A percentile compares a stretch with the other conserved stretches of the same genome.
Conservation (phyloP, 2,888 invertebrate species). For the Mycalesis mineus region DNA sequence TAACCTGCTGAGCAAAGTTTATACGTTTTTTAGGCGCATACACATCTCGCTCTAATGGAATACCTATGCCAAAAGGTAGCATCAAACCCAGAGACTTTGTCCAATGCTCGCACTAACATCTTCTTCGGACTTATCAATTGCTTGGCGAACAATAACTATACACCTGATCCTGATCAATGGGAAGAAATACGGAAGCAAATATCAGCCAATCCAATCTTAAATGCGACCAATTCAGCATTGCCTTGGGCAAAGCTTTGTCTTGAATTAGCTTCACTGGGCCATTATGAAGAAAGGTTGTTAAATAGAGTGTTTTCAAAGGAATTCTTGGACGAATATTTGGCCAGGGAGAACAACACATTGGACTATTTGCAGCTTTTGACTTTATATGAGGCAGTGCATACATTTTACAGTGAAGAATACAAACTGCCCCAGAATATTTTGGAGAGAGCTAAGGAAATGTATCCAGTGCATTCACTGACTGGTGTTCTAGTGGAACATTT, state of each 20-base stretch:
- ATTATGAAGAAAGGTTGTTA: conserved; percentile 76
- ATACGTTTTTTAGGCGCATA: conserved; percentile 70
- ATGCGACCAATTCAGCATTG: conserved; percentile 53
- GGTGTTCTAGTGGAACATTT: conserved; percentile 69
- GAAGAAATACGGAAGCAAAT: conserved; percentile 61
- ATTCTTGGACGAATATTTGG: conserved; percentile 60
- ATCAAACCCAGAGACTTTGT: conserved; percentile 54
- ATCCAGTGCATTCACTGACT: conserved; percentile 48
- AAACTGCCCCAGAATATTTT: conserved; percentile 58
- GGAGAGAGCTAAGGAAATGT: conserved; percentile 48
- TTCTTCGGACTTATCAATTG: conserved; percentile 74
- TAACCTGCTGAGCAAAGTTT: too few species aligned
- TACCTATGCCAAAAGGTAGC: conserved; percentile 73
- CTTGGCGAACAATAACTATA: conserved; percentile 79
- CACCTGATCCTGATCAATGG: conserved; percentile 74
- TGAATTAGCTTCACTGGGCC: conserved; percentile 78
- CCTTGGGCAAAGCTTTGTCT: conserved; percentile 76
- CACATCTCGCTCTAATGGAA: conserved; percentile 76
- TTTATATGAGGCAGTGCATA: conserved; percentile 75
- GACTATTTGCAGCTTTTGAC: conserved; percentile 72
- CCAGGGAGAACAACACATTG: conserved; percentile 52
- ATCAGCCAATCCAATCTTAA: conserved; percentile 54
- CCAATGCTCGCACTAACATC: conserved; percentile 54
- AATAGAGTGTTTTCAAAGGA: conserved; percentile 69
- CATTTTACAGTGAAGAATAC: conserved; percentile 59